phyloP scores from a whole-genome alignment of 2,113 vertebrate species.

The Microtus richardsoni region DNA sequence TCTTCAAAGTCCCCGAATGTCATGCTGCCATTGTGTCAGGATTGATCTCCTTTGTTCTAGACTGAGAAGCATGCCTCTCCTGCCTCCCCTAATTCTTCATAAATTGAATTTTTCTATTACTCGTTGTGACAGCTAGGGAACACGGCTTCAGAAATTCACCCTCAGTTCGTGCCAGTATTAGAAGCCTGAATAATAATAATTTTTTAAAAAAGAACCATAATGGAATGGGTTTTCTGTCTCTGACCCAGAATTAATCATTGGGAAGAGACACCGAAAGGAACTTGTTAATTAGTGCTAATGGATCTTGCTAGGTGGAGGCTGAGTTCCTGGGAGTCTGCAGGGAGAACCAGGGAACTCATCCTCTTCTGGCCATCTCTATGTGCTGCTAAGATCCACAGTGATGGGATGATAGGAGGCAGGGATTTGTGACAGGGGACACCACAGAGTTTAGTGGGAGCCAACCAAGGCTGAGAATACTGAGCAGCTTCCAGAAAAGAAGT shows the following conservation, averaged over 20 bases:
- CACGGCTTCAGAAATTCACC: conserved; percentile 79
- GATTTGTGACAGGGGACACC: neutral
- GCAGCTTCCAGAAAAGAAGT: neutral
- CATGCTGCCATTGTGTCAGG: conserved; percentile 75
- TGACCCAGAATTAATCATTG: conserved; percentile 78
- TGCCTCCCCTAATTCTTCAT: conserved; percentile 76
- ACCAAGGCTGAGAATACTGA: neutral
- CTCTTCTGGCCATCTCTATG: neutral
- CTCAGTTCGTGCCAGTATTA: conserved; percentile 65
- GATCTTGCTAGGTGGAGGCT: conserved; percentile 64
- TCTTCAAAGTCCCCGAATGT: conserved; percentile 79
- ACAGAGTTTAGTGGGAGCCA: neutral
- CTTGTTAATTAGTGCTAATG: conserved; percentile 76
- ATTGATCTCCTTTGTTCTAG: conserved; percentile 72
- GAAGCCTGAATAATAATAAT: conserved; percentile 79
- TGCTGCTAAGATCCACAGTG: neutral
- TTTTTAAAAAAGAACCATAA: conserved; percentile 73
- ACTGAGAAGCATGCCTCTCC: conserved; percentile 59
- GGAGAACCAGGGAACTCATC: neutral
- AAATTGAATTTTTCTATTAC: conserved; percentile 78
- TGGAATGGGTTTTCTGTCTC: conserved; percentile 76
- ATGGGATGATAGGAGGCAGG: neutral
- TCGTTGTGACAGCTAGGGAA: conserved; percentile 80
- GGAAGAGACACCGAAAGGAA: conserved; percentile 67
- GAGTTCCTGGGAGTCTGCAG: conserved; percentile 55